Conservation (phyloP, 2,888 invertebrate species). For the Coelogynopora nodosa region DNA sequence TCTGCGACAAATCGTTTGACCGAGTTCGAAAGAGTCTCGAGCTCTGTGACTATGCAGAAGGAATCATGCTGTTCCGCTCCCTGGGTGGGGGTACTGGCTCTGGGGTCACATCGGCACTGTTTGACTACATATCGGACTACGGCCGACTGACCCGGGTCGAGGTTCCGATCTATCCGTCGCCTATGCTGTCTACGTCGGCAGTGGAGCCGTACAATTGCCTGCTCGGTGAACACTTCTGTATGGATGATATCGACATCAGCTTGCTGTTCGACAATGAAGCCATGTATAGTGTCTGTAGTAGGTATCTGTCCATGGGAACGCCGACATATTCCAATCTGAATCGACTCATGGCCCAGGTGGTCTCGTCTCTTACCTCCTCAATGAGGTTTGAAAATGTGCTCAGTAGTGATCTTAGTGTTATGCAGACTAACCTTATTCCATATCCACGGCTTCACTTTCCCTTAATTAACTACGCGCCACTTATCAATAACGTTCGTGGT, state of each 20-base stretch:
- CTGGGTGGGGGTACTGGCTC: constrained; percentile 39
- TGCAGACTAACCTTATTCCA: constrained; percentile 44
- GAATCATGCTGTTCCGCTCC: constrained; percentile 33
- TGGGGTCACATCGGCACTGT: constrained; percentile 30
- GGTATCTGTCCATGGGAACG: constrained; percentile 29
- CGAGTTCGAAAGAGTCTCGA: constrained; percentile 35
- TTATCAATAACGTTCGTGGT: background rate
- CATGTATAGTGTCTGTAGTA: constrained; percentile 43
- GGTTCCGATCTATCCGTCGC: constrained; percentile 39
- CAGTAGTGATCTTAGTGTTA: constrained; percentile 36
- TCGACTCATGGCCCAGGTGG: constrained; percentile 40
- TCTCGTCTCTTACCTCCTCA: constrained; percentile 32
- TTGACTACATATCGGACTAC: constrained; percentile 37
- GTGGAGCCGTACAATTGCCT: constrained; percentile 45
- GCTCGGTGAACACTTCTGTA: constrained; percentile 23
- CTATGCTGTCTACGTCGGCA: constrained; percentile 28
- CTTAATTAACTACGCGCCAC: constrained; percentile 35
- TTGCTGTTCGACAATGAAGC: constrained; percentile 45
- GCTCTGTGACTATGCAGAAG: constrained; percentile 22
- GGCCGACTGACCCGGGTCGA: constrained; percentile 30
- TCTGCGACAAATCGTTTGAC: background rate
- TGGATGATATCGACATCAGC: constrained; percentile 39
- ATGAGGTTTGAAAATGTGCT: constrained; percentile 34
- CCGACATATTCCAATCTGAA: constrained; percentile 44
- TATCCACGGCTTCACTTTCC: constrained; percentile 46